A percentile compares a stretch with the other conserved stretches of the same genome.
Conservation (phyloP, 1,140 invertebrate species). For the Drosophila gunungcola region DNA sequence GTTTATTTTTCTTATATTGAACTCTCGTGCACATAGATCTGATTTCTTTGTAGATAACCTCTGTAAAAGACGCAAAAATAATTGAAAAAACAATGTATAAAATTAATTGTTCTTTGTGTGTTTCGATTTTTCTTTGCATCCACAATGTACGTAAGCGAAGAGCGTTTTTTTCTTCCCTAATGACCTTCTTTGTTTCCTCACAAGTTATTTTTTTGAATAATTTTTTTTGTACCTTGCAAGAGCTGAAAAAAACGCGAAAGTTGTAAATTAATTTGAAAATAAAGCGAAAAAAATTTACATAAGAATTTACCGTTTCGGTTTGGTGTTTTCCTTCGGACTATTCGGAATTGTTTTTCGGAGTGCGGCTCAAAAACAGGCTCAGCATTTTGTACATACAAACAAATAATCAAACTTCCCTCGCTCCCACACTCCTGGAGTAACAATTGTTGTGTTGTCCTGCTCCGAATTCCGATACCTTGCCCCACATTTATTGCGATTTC, state of each 20-base stretch:
- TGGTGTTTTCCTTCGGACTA: slow-evolving; percentile 39
- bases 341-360: slow-evolving; percentile 30
- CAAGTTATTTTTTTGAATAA: slow-evolving; percentile 12
- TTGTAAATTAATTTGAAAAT: slow-evolving; percentile 63
- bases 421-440: not conserved
- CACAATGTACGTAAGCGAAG: slow-evolving; percentile 24
- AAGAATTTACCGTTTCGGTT: slow-evolving; percentile 38
- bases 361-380: slow-evolving; percentile 19
- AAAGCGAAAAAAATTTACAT: slow-evolving; percentile 52
- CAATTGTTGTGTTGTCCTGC: slow-evolving; percentile 22
- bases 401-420: slow-evolving; percentile 5
- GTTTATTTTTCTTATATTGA: not conserved
- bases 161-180: slow-evolving; percentile 17
- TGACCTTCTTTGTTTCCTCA: slow-evolving; percentile 7
- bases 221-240: slow-evolving; percentile 43
- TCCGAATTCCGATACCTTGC: not conserved
- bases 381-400: slow-evolving; percentile 26
- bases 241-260: slow-evolving; percentile 45
- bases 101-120: slow-evolving; percentile 36
- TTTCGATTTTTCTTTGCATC: slow-evolving; percentile 30
- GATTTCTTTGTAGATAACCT: slow-evolving; percentile 41
- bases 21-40: slow-evolving; percentile 4
- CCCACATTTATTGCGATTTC: not conserved
- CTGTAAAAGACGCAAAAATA: slow-evolving; percentile 19
- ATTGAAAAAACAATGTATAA: slow-evolving; percentile 8